These are phyloP conservation scores for Ceuthmochares aereus DNA, from an alignment of 2,113 vertebrate genomes.

Conservation along the genomic window DNA sequence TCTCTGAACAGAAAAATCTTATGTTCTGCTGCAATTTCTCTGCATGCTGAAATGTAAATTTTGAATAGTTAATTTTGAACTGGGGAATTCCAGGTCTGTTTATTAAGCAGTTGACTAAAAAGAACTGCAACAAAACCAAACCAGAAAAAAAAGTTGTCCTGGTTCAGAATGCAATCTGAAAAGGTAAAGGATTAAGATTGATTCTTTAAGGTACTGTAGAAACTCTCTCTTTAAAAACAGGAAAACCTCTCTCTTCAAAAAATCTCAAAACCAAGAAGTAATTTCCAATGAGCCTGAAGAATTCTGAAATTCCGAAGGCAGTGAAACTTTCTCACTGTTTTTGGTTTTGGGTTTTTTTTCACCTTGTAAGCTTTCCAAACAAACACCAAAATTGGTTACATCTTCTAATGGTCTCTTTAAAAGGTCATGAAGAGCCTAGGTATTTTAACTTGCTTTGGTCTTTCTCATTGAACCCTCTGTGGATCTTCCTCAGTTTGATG, in stretches of 20 bases:
- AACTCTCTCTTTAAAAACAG: not conserved
- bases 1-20: not conserved
- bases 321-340: not conserved
- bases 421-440: not conserved
- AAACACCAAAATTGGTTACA: not conserved
- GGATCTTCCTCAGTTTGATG: not conserved
- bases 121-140: rapidly evolving
- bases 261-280: not conserved
- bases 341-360: not conserved
- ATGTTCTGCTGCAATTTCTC: not conserved
- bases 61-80: not conserved
- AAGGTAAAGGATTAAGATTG: not conserved
- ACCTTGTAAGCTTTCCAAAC: not conserved
- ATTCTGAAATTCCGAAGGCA: not conserved
- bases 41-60: conserved; percentile 4
- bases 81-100: not conserved
- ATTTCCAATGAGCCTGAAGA: not conserved
- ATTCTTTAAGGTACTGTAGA: not conserved
- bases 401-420: not conserved
- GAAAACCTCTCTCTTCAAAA: no score
- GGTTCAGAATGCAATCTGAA: not conserved
- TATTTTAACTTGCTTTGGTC: not conserved
- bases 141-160: not conserved
- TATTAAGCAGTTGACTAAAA: not conserved
- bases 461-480: not conserved